Percentiles rank a stretch among this genome's conserved stretches.
These are phyloP conservation scores for Drosophila oshimai DNA, from an alignment of 1,140 invertebrate species.

Conservation along the genomic window DNA sequence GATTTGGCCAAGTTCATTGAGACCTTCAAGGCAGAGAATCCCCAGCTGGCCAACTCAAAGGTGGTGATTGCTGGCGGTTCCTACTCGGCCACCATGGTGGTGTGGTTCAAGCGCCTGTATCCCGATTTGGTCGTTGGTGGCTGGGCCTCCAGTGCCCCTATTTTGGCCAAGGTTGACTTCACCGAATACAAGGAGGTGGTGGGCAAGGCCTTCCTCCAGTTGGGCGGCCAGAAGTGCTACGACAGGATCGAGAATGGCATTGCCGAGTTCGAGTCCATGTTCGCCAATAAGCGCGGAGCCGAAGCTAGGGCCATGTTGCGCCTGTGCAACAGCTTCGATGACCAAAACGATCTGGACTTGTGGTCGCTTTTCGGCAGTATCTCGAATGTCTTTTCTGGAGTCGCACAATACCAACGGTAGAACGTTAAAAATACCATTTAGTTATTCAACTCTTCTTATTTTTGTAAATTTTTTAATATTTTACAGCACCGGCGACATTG, in stretches of 20 bases:
- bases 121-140: slow-evolving; percentile 89
- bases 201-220: slow-evolving; percentile 47
- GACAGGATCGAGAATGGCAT: slow-evolving; percentile 84
- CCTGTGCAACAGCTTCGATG: slow-evolving; percentile 75
- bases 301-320: slow-evolving; percentile 75
- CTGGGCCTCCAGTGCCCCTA: slow-evolving; percentile 89
- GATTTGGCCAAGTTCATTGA: slow-evolving; percentile 88
- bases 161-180: slow-evolving; percentile 82
- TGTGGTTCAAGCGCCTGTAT: slow-evolving; percentile 90
- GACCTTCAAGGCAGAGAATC: slow-evolving; percentile 83
- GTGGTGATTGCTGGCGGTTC: slow-evolving; percentile 90
- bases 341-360: slow-evolving; percentile 70
- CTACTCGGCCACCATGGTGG: slow-evolving; percentile 90
- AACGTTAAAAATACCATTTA: not conserved
- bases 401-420: slow-evolving; percentile 71
- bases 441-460: not conserved
- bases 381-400: slow-evolving; percentile 64
- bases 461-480: not conserved
- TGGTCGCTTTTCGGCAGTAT: slow-evolving; percentile 71
- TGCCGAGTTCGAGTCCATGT: slow-evolving; percentile 82
- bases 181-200: slow-evolving; percentile 62
- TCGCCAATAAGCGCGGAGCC: slow-evolving; percentile 56
- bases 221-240: slow-evolving; percentile 82
- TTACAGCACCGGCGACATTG: slow-evolving; percentile 51
- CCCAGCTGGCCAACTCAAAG: slow-evolving; percentile 74